Evolutionary conservation across 2,888 invertebrate species (phyloP).

Genomic region (Ametastegia equiseti): DNA sequence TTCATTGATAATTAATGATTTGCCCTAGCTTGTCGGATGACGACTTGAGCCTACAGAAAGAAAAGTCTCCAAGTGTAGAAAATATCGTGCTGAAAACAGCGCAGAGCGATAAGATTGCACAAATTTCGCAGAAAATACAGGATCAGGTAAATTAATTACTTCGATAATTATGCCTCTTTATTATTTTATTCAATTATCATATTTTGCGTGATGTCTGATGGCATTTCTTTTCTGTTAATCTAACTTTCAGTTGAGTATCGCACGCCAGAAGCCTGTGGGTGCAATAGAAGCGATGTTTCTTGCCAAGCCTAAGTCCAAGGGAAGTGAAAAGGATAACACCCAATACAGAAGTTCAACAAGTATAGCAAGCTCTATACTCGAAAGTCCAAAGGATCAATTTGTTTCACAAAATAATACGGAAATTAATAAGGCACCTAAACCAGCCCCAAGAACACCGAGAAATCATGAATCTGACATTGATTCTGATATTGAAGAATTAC

Average conservation of each 20-base stretch:
- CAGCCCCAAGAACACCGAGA: slow-evolving; percentile 61
- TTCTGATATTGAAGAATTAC: slow-evolving; percentile 68
- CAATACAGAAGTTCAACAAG: slow-evolving; percentile 51
- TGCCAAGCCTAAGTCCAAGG: slow-evolving; percentile 53
- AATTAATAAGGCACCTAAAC: slow-evolving; percentile 57
- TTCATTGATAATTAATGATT: not conserved
- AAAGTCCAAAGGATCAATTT: slow-evolving; percentile 51
- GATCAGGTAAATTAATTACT: slow-evolving; percentile 74
- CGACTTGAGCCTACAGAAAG: slow-evolving; percentile 37
- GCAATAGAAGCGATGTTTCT: slow-evolving; percentile 71
- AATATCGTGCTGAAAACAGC: slow-evolving; percentile 76
- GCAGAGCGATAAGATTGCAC: slow-evolving; percentile 79
- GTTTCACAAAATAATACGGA: not conserved
- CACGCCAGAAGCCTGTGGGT: slow-evolving; percentile 69
- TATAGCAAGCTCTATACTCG: slow-evolving; percentile 52
- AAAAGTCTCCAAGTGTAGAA: slow-evolving; percentile 57
- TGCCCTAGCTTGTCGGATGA: slow-evolving; percentile 18
- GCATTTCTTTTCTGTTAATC: slow-evolving; percentile 24
- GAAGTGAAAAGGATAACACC: slow-evolving; percentile 44
- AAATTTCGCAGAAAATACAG: slow-evolving; percentile 79
- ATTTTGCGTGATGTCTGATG: not conserved
- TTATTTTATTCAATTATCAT: not conserved
- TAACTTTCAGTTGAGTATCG: slow-evolving; percentile 62
- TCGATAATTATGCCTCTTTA: not conserved
- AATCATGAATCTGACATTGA: slow-evolving; percentile 66